Base-by-base conservation (phyloP, 2,113 vertebrate species). In the Bubo bubo region DNA sequence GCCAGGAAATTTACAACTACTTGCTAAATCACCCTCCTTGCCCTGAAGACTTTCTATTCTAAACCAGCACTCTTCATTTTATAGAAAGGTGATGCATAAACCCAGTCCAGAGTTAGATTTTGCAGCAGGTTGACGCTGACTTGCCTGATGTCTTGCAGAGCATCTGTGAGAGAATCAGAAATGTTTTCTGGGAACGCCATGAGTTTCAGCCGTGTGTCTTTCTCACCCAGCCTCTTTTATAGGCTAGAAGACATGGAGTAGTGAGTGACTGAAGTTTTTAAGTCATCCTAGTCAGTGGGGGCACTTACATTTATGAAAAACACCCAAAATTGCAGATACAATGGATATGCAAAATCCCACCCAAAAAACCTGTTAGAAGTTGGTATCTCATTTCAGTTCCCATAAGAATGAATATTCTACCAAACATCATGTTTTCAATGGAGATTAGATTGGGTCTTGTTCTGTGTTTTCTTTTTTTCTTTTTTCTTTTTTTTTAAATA, bases 31-130 rank as follows among this genome's bases (percentile, higher is more conserved):
- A 91, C 17, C 63, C 41, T 79, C 79, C 91, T 75, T 91, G 66
- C 77, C 80, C 74, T 79, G 77, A 55, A 87, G 89, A 77, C 49
- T 95, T 95, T 96, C 58, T 91, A 7, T 90, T 95, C 74, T 73
- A 34, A 91, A 91, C 64, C 91, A 63, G 7, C 39, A 52, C 49
- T 90, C 53, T 89, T 74, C 34, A 18, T 79, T 87, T 84, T 88
- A 82, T 52, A 85, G 88, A 84, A 80, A 70, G 52, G 21, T 93
- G 88, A 88, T 60, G 58, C 59, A 53, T 80, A 80, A 88, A 60
- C 34, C 39, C 23, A 53, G 21, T 47, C 37, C 50, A 60, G 86
- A 63, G 28, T 82, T 56, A 41, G 32, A 79, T 72, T 90, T 89
- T 86, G 58, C 70, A 79, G 70, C 62, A 79, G 62, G 63, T 56